Base-by-base conservation (phyloP, 2,888 invertebrate genomes). In the Spicauda simplicius region DNA sequence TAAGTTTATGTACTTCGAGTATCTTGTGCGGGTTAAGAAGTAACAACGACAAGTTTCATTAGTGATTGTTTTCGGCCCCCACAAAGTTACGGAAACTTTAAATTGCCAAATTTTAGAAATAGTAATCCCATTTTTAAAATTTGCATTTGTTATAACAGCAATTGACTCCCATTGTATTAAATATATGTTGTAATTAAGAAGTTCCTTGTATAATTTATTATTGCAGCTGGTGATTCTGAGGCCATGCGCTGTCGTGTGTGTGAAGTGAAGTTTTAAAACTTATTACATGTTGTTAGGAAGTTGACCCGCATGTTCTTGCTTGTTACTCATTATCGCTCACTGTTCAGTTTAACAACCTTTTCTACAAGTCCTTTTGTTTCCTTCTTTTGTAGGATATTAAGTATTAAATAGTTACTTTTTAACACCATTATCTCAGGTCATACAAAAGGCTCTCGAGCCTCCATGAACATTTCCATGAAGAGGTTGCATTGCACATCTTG, bases 191-290 rank as follows among this genome's bases (percentile, higher is more conserved):
- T 50, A 30, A 20, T 5, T 59, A 25, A 59, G 48, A 50, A 30
- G 59, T 59, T 59, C 59, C 59, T 59, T 50, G 41, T 59, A 11
- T 59, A 59, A 59, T 59, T 59, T 59, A 48, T 57, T 19, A 57
- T n/a, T 48, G 10, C 8, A 45, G 10, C 14, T 20, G 54, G 5
- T 10, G 25, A 20, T n/a, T 12, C 19, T 12, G 52, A 19, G 19
- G 52, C 19, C 6, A 20, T 2, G 19, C 19, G 16, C 16, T 16
- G 48, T 5, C 7, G 16, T 48, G 6, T 48, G 16, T 16, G 1
- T 16, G 16, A 48, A 7, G 48, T 16, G 48, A 16, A 16, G 16
- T 48, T 48, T 7, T 48, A 10, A 45, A 12, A 45, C 16, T 48
- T 48, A 7, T 48, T 48, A 16, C 7, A 48, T 16, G 48, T 48